Conservation (phyloP, 2,113 vertebrate genomes). For the Hyla sarda region DNA sequence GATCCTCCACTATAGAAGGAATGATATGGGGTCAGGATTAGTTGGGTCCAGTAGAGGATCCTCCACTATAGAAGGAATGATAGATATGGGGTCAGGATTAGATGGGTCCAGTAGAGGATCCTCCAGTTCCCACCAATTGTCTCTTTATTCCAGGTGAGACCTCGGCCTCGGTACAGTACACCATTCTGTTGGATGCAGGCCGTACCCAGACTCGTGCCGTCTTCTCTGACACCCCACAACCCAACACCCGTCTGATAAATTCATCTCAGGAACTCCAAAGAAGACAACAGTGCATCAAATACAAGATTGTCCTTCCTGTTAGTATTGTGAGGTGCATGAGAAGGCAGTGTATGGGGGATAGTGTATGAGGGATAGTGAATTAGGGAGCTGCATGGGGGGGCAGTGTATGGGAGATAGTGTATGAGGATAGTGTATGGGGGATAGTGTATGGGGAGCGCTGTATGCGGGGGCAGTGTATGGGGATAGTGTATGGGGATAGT, state of each 20-base stretch:
- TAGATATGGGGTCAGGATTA: not conserved
- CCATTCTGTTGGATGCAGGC: slow-evolving; percentile 15
- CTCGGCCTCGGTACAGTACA: not conserved
- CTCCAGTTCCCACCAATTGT: too few relatives aligned
- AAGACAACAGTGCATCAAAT: not conserved
- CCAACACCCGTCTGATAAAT: not conserved
- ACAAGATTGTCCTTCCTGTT: not conserved
- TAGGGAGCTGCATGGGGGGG: not conserved
- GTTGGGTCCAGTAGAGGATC: too few relatives aligned
- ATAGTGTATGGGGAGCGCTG: not conserved
- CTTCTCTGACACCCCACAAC: not conserved
- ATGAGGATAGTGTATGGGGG: not conserved
- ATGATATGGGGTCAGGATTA: too few relatives aligned
- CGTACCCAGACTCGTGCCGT: slow-evolving; percentile 12
- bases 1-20: too few relatives aligned
- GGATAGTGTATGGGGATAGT: too few relatives aligned
- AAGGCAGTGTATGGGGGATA: not conserved
- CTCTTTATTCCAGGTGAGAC: not conserved
- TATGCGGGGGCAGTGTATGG: not conserved
- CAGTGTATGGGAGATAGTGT: not conserved
- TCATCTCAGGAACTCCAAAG: not conserved
- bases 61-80: not conserved
- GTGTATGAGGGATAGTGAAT: not conserved
- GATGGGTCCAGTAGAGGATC: too few relatives aligned
- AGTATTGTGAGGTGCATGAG: not conserved